Percentiles rank a stretch among this genome's conserved stretches.
phyloP scores from a whole-genome alignment of 2,888 invertebrate genomes.

The Geotrupes spiniger region DNA sequence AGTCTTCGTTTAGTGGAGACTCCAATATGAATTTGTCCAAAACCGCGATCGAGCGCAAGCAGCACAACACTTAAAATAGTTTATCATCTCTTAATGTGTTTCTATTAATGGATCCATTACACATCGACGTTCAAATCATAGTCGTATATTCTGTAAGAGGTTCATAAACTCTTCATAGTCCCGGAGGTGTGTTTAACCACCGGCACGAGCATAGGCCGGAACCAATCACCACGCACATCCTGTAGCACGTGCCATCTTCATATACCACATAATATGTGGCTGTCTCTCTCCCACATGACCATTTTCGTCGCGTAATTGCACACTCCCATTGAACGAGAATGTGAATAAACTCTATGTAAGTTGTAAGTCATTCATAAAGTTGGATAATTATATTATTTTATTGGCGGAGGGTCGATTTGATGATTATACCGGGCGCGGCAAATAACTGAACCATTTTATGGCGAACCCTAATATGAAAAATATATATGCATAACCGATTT shows the following conservation, averaged over 20 bases:
- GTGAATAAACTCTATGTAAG: conserved; percentile 3
- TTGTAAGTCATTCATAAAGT: conserved; percentile 5
- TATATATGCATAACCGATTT: no score
- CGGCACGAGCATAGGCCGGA: conserved; percentile 50
- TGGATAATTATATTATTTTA: no score
- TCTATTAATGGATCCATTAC: neutral
- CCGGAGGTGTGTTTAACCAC: conserved; percentile 50
- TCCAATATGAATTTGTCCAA: no score
- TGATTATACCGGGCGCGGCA: no score
- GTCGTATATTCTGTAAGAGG: conserved; percentile 36
- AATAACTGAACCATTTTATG: no score
- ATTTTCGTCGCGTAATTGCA: conserved; percentile 14
- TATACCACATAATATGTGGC: conserved; percentile 17
- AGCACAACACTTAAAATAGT: no score
- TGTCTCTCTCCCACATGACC: conserved; percentile 5
- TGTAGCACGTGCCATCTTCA: conserved; percentile 47
- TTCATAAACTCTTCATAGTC: conserved; percentile 47
- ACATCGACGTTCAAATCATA: conserved; percentile 16
- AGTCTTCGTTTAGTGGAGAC: no score
- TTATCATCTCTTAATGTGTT: no score
- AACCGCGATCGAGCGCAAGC: no score
- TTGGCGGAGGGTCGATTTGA: no score
- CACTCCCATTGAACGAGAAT: conserved; percentile 15
- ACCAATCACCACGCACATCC: conserved; percentile 51
- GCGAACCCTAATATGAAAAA: no score